These are phyloP conservation scores for Portevinia maculata DNA, from an alignment of 2,888 invertebrate genomes.

Conservation along the genomic window DNA sequence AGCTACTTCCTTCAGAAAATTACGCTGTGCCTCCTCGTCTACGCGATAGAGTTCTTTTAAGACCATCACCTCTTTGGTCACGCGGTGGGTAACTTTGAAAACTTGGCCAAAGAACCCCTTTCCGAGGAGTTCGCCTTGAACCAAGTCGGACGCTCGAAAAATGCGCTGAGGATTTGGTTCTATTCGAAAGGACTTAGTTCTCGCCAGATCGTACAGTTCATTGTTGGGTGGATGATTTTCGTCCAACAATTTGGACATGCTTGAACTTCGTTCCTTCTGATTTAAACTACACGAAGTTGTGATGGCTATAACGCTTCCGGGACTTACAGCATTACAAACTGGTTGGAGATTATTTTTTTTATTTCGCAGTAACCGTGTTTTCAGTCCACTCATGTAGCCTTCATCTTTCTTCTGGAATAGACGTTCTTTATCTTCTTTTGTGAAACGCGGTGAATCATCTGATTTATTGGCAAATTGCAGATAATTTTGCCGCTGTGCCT, in stretches of 20 bases:
- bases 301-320: slow-evolving; percentile 28
- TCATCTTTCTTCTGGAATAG: slow-evolving; percentile 82
- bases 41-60: slow-evolving; percentile 96
- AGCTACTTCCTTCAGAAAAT: slow-evolving; percentile 97
- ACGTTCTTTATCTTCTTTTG: slow-evolving; percentile 82
- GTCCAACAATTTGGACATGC: slow-evolving; percentile 92
- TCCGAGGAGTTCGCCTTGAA: slow-evolving; percentile 94
- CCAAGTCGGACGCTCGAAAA: slow-evolving; percentile 95
- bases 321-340: slow-evolving; percentile 10
- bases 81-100: slow-evolving; percentile 94
- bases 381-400: slow-evolving; percentile 85
- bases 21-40: slow-evolving; percentile 96
- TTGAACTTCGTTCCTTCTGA: slow-evolving; percentile 92
- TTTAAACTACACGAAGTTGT: slow-evolving; percentile 80
- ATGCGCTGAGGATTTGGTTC: slow-evolving; percentile 87
- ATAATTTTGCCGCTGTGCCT: slow-evolving; percentile 78
- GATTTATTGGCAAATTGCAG: slow-evolving; percentile 79
- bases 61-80: slow-evolving; percentile 97
- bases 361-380: slow-evolving; percentile 85
- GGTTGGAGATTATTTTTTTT: slow-evolving; percentile 83
- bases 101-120: slow-evolving; percentile 98
- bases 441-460: slow-evolving; percentile 83
- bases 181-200: slow-evolving; percentile 93
- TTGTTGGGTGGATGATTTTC: slow-evolving; percentile 84
- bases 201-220: slow-evolving; percentile 87